phyloP scores from a whole-genome alignment of 2,888 invertebrate species.

The Melanostoma scalare region DNA sequence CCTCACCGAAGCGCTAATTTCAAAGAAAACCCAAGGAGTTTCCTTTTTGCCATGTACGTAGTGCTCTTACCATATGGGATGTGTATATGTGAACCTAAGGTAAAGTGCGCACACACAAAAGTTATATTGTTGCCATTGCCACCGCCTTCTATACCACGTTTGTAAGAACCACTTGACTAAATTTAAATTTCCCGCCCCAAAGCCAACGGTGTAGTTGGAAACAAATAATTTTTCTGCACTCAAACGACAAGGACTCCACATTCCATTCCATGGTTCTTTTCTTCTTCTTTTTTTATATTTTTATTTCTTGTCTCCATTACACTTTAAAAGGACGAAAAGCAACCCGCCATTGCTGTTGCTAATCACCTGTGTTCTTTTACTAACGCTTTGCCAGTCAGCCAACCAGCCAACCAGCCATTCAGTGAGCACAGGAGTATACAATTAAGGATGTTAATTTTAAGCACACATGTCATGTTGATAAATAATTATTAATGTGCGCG shows the following conservation, averaged over 20 bases:
- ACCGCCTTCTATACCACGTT: conserved; percentile 2
- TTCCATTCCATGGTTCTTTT: conserved; percentile 29
- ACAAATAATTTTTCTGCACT: conserved; percentile 35
- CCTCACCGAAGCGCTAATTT: conserved; percentile 49
- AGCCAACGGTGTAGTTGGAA: conserved; percentile 23
- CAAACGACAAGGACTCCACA: conserved; percentile 73
- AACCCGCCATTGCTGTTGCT: conserved; percentile 53
- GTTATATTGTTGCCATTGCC: conserved; percentile 46
- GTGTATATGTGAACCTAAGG: background rate
- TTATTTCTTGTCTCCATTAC: conserved; percentile 15
- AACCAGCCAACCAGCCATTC: background rate
- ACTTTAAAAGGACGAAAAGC: conserved; percentile 49
- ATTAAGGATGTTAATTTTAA: conserved; percentile 72
- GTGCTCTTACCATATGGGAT: background rate
- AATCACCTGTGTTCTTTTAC: conserved; percentile 59
- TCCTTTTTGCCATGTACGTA: background rate
- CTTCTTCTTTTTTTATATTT: background rate
- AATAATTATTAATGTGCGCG: conserved; percentile 65
- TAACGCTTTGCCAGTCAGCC: conserved; percentile 17
- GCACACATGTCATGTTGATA: conserved; percentile 72
- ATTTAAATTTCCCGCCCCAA: conserved; percentile 63
- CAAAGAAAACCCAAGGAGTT: conserved; percentile 29
- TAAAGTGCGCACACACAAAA: conserved; percentile 26
- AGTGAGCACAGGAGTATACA: conserved; percentile 43
- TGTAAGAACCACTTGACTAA: conserved; percentile 59